Conservation (phyloP, 2,797 vertebrate genomes). For the Coracias cyanogaster region DNA sequence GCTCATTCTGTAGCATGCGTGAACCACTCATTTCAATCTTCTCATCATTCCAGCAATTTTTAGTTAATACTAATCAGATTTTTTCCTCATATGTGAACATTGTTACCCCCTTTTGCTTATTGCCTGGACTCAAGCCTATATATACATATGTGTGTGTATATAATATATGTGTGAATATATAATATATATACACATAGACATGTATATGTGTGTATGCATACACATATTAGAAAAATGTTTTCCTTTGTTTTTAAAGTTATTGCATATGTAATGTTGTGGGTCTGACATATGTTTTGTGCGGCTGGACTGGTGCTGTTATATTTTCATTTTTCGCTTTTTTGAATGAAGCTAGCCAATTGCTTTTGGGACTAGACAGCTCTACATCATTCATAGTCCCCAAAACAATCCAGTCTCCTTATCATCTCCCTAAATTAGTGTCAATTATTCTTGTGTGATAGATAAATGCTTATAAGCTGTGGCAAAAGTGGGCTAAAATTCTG, state of each 20-base stretch:
- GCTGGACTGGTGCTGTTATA: not conserved
- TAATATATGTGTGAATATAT: too few species aligned
- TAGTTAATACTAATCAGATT: not conserved
- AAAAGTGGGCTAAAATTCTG: not conserved
- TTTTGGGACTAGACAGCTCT: not conserved
- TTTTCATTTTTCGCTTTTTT: not conserved
- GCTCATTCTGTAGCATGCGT: not conserved
- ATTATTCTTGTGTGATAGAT: not conserved
- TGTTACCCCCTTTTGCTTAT: not conserved
- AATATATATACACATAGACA: fast-evolving
- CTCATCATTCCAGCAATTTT: not conserved
- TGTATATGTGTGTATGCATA: not conserved
- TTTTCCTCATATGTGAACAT: not conserved
- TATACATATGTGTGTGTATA: too few species aligned
- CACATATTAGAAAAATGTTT: not conserved
- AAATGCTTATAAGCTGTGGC: not conserved
- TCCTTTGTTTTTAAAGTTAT: not conserved
- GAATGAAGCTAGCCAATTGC: not conserved
- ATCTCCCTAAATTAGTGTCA: not conserved
- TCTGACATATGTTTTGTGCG: not conserved
- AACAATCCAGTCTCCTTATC: not conserved
- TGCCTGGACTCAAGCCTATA: not conserved
- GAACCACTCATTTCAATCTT: not conserved
- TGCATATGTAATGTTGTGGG: not conserved
- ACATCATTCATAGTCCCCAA: not conserved